Conservation (phyloP, 2,797 vertebrate species). For the Ctenosaura bakeri region DNA sequence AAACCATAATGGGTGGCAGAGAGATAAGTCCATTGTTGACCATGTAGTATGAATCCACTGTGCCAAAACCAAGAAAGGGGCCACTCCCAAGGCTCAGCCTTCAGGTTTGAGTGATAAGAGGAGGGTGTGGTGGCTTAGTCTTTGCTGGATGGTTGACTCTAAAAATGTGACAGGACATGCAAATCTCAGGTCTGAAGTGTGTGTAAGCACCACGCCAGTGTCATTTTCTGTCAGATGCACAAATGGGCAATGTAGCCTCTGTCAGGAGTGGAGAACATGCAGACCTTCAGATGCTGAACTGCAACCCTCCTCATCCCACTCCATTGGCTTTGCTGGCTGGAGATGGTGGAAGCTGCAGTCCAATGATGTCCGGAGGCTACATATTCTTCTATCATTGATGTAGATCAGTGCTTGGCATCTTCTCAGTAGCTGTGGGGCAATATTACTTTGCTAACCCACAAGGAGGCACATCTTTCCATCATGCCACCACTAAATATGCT, state of each 20-base stretch:
- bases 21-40: background rate
- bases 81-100: background rate
- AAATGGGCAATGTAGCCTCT: background rate
- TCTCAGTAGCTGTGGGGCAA: no score
- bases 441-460: no score
- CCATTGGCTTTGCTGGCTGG: background rate
- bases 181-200: background rate
- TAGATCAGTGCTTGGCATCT: background rate
- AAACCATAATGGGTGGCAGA: background rate
- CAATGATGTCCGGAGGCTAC: background rate
- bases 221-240: background rate
- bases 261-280: background rate
- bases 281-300: background rate
- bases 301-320: background rate
- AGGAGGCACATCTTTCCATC: no score
- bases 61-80: background rate
- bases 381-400: background rate
- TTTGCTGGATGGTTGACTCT: background rate
- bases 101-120: background rate
- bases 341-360: background rate
- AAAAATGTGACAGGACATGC: background rate
- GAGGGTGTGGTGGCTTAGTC: background rate
- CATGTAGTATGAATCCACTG: background rate
- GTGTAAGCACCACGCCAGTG: background rate
- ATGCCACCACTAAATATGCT: no score